These are phyloP conservation scores for Philaethria dido DNA, from an alignment of 2,888 invertebrate genomes.

Conservation along the genomic window DNA sequence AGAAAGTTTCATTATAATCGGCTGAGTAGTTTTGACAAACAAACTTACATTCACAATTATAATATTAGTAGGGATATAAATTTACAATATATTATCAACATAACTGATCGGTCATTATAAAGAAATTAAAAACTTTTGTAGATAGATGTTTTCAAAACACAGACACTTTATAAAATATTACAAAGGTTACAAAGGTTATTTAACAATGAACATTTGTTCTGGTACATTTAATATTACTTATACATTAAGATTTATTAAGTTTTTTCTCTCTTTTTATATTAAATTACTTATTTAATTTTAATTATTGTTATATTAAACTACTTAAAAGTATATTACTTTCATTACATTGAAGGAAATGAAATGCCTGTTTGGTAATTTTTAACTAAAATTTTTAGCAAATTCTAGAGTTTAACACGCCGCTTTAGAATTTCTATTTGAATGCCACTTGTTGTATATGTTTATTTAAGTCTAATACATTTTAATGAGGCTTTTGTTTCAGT, in stretches of 20 bases:
- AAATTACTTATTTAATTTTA: too few species aligned
- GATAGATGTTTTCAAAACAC: background rate
- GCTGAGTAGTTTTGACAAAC: too few species aligned
- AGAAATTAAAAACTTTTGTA: background rate
- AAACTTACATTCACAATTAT: too few species aligned
- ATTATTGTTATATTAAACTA: too few species aligned
- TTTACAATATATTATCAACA: background rate
- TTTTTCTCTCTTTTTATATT: too few species aligned
- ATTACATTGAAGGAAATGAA: too few species aligned
- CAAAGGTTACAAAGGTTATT: background rate
- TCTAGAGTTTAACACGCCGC: background rate
- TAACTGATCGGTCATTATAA: background rate
- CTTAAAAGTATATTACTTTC: too few species aligned
- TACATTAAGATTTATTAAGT: too few species aligned
- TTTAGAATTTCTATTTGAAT: slow-evolving; percentile 18
- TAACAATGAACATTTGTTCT: background rate
- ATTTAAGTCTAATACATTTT: slow-evolving; percentile 38
- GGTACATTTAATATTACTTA: too few species aligned
- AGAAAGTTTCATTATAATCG: too few species aligned
- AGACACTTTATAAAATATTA: slow-evolving; percentile 2
- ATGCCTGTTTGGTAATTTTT: background rate
- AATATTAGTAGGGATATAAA: background rate
- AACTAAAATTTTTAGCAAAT: background rate
- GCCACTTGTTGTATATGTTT: slow-evolving; percentile 21
- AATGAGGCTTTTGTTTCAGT: slow-evolving; percentile 39